Evolutionary conservation across 2,888 invertebrate genomes (phyloP).

Genomic region (Drosophila kokeensis): DNA sequence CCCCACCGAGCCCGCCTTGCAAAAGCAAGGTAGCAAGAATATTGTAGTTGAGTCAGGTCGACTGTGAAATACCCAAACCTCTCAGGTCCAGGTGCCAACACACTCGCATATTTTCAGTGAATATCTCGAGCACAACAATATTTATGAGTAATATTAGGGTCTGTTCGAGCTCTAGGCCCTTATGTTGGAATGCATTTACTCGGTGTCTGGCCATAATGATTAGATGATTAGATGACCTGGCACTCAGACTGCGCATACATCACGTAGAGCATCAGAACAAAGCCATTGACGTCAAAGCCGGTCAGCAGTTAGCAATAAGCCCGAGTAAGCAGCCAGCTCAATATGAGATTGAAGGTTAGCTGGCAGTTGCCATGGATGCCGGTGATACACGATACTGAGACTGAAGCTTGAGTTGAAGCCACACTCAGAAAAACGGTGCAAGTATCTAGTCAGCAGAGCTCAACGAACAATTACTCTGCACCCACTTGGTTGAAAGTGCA

Average conservation of each 20-base stretch:
- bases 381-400: constrained; percentile 22
- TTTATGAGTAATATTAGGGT: neutral
- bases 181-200: neutral
- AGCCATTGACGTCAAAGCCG: constrained; percentile 48
- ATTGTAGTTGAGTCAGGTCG: neutral
- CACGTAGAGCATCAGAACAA: constrained; percentile 52
- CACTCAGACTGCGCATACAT: constrained; percentile 36
- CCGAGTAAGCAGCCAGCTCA: constrained; percentile 20
- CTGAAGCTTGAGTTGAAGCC: neutral
- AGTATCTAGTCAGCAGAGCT: neutral
- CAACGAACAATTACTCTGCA: neutral
- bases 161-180: neutral
- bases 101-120: too few species aligned
- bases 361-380: constrained; percentile 30
- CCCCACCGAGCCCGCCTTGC: neutral
- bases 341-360: constrained; percentile 45
- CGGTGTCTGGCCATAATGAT: constrained; percentile 10
- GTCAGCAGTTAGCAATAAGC: constrained; percentile 15
- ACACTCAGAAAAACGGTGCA: neutral
- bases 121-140: neutral
- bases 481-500: too few species aligned
- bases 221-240: constrained; percentile 39
- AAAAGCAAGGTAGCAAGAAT: constrained; percentile 2
- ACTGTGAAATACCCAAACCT: neutral
- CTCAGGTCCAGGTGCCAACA: neutral